Percentiles rank a stretch among this genome's conserved stretches.
Evolutionary conservation across 2,797 vertebrate genomes (phyloP).

Genomic region (Lacerta viridis): DNA sequence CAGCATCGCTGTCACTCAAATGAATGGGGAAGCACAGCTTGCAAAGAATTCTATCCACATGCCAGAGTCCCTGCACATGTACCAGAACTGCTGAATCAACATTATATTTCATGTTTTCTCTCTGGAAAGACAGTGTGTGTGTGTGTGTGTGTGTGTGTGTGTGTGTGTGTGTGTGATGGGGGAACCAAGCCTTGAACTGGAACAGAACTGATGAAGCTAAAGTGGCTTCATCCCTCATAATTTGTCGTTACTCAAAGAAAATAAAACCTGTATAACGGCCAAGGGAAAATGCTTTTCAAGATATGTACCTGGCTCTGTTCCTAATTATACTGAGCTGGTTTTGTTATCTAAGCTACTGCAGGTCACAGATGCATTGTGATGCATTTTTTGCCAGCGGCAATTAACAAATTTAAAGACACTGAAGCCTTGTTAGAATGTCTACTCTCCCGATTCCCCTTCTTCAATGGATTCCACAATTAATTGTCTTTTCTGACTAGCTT

Average conservation of each 20-base stretch:
- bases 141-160: too few species aligned
- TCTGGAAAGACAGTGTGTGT: background rate
- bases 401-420: slow-evolving; percentile 15
- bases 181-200: slow-evolving; percentile 11
- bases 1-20: background rate
- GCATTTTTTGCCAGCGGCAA: slow-evolving; percentile 1
- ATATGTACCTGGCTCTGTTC: background rate
- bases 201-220: background rate
- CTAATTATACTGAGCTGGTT: background rate
- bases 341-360: slow-evolving; percentile 10
- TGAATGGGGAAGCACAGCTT: background rate
- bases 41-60: background rate
- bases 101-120: background rate
- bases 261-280: too few species aligned
- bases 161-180: too few species aligned
- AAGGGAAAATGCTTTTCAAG: too few species aligned
- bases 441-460: background rate
- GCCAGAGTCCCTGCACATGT: background rate
- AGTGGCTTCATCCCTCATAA: too few species aligned
- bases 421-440: background rate
- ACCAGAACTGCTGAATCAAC: background rate
- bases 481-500: background rate
- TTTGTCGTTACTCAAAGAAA: too few species aligned
- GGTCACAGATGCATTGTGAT: slow-evolving; percentile 7
- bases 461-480: background rate